Conservation (phyloP, 2,888 invertebrate genomes). For the Charanyca ferruginea region DNA sequence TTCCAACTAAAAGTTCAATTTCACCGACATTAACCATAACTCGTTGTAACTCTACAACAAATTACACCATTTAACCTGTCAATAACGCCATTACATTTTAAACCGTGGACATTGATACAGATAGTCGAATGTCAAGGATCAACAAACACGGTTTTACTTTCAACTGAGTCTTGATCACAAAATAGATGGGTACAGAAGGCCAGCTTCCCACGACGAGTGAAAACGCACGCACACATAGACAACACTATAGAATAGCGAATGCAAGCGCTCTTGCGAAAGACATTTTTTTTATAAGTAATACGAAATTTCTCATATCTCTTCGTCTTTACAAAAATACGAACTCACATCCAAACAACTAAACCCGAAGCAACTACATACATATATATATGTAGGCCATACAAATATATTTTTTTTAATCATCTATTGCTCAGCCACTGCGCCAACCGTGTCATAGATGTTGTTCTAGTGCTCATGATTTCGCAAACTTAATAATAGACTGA, state of each 20-base stretch:
- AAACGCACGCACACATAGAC: background rate
- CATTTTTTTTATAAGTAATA: conserved; percentile 4
- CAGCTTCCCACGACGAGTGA: background rate
- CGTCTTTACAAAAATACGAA: too few relatives aligned
- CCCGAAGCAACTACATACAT: too few relatives aligned
- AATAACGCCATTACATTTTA: conserved; percentile 47
- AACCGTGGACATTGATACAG: conserved; percentile 48
- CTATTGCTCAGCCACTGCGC: too few relatives aligned
- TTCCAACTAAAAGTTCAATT: conserved; percentile 16
- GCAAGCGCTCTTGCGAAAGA: background rate
- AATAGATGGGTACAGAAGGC: background rate
- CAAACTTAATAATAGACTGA: too few relatives aligned
- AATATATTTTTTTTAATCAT: too few relatives aligned
- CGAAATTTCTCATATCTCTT: too few relatives aligned
- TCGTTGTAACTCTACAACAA: conserved; percentile 28
- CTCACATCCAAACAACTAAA: too few relatives aligned
- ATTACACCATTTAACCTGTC: conserved; percentile 41
- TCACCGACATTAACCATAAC: conserved; percentile 15
- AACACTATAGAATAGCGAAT: background rate
- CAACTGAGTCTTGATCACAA: conserved; percentile 33
- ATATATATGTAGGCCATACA: too few relatives aligned
- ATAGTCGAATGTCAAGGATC: conserved; percentile 65
- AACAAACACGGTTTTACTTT: conserved; percentile 62
- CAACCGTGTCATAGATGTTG: too few relatives aligned
- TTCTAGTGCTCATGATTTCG: too few relatives aligned